Conservation (phyloP, 2,888 invertebrate species). For the Gortyna flavago region DNA sequence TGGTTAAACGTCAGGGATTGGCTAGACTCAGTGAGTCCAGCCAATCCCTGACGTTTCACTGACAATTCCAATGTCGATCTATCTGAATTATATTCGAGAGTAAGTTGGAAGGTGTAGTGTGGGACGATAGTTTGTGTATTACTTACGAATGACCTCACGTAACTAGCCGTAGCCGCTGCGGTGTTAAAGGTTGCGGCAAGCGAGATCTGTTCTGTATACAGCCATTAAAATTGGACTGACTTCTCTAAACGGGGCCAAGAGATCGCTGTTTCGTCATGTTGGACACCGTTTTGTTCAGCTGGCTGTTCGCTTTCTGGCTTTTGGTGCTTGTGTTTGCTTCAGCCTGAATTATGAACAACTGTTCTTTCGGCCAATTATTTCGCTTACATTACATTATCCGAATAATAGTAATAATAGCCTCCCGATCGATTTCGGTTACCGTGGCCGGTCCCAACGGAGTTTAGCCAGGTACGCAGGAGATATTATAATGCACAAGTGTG, state of each 20-base stretch:
- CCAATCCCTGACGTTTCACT: too few relatives aligned
- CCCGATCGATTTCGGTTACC: too few relatives aligned
- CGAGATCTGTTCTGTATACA: slow-evolving; percentile 63
- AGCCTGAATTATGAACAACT: not conserved
- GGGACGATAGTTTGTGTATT: slow-evolving; percentile 68
- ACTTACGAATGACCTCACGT: slow-evolving; percentile 64
- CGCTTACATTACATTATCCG: too few relatives aligned
- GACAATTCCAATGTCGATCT: too few relatives aligned
- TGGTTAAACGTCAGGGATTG: too few relatives aligned
- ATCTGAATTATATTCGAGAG: too few relatives aligned
- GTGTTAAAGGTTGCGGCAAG: slow-evolving; percentile 58
- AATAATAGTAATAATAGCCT: too few relatives aligned
- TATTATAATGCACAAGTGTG: too few relatives aligned
- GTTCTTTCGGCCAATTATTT: not conserved
- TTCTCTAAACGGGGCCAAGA: slow-evolving; percentile 65
- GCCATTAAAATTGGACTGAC: slow-evolving; percentile 69
- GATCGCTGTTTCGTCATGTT: slow-evolving; percentile 47
- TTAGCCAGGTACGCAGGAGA: too few relatives aligned
- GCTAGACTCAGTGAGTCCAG: too few relatives aligned
- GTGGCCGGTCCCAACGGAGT: too few relatives aligned
- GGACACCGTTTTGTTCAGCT: slow-evolving; percentile 37
- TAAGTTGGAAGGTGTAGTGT: slow-evolving; percentile 67
- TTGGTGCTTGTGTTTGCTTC: not conserved
- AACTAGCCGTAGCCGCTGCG: slow-evolving; percentile 48
- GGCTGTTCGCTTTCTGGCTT: slow-evolving; percentile 23